Conservation (phyloP, 1,140 invertebrate genomes). For the Pseudomyrmex gracilis region DNA sequence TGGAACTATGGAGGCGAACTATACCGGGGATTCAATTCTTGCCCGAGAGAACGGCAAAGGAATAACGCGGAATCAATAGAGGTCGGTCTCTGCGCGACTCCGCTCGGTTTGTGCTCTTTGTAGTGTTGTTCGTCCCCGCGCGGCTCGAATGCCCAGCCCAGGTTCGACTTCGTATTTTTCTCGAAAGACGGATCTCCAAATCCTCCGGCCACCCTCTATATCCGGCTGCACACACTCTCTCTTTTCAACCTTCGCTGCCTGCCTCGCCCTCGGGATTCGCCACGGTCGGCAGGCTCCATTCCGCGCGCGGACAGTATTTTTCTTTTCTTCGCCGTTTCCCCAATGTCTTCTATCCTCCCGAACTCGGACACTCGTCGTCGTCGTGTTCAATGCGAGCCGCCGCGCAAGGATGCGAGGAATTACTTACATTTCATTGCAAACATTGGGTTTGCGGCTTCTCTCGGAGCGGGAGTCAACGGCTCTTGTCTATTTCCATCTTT, state of each 20-base stretch:
- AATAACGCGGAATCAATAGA: conserved; percentile 76
- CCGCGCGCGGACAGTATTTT: conserved; percentile 70
- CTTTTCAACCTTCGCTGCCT: conserved; percentile 18
- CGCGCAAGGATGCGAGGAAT: conserved; percentile 62
- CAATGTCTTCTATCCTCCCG: conserved; percentile 67
- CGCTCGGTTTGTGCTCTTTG: conserved; percentile 35
- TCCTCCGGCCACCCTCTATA: conserved; percentile 56
- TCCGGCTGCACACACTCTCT: neutral
- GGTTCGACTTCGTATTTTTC: conserved; percentile 80
- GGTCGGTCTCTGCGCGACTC: conserved; percentile 57
- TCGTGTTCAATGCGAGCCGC: conserved; percentile 64
- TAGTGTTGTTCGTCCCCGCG: conserved; percentile 57
- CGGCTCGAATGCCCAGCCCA: conserved; percentile 63
- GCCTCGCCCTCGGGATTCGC: conserved; percentile 71
- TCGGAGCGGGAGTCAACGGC: neutral
- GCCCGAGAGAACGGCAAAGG: conserved; percentile 67
- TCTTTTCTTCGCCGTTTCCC: conserved; percentile 58
- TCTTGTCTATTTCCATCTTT: neutral
- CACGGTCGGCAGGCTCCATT: conserved; percentile 67
- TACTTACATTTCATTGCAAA: conserved; percentile 70
- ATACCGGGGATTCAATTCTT: conserved; percentile 81
- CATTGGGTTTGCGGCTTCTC: conserved; percentile 30
- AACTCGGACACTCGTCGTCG: conserved; percentile 26
- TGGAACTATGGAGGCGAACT: conserved; percentile 69
- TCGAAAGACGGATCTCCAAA: conserved; percentile 80